A percentile compares a stretch with the other conserved stretches of the same genome.
Conservation (phyloP, 2,797 vertebrate genomes). For the Myotis pilosus region DNA sequence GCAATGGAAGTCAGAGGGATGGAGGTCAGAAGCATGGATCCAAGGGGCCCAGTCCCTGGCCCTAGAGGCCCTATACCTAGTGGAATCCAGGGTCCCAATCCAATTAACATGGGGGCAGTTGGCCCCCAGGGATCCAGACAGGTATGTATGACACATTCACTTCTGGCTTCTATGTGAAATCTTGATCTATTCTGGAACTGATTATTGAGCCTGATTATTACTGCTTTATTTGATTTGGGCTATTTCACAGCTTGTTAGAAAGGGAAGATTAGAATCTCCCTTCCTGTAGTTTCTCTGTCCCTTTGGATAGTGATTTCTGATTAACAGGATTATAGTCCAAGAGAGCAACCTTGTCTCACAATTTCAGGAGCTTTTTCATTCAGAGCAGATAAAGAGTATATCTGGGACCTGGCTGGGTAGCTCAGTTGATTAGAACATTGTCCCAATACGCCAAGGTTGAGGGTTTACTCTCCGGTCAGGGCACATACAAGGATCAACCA, state of each 20-base stretch:
- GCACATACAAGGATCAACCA: not conserved
- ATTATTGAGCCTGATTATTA: conserved; percentile 39
- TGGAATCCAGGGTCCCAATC: conserved; percentile 89
- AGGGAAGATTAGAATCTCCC: not conserved
- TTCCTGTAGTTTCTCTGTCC: conserved; percentile 9
- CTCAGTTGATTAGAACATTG: not conserved
- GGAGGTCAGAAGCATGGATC: conserved; percentile 84
- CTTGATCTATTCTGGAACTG: conserved; percentile 15
- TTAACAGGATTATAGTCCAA: not conserved
- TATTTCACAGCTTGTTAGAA: not conserved
- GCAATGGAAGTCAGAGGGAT: conserved; percentile 90
- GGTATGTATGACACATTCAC: conserved; percentile 79
- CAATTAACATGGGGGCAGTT: conserved; percentile 90
- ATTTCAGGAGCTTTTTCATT: conserved; percentile 20
- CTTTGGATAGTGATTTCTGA: not conserved
- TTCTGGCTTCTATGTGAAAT: conserved; percentile 36
- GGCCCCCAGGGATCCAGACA: conserved; percentile 90
- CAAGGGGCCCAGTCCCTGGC: conserved; percentile 84
- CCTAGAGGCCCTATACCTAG: conserved; percentile 92
- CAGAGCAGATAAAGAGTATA: not conserved
- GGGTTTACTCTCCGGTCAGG: not conserved
- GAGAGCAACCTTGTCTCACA: not conserved
- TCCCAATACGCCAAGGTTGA: not conserved
- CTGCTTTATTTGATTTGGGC: conserved; percentile 31
- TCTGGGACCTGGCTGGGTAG: not conserved